A percentile compares a stretch with the other conserved stretches of the same genome.
These are phyloP conservation scores for Emydocephalus ijimae DNA, from an alignment of 2,113 vertebrate genomes.

Conservation along the genomic window DNA sequence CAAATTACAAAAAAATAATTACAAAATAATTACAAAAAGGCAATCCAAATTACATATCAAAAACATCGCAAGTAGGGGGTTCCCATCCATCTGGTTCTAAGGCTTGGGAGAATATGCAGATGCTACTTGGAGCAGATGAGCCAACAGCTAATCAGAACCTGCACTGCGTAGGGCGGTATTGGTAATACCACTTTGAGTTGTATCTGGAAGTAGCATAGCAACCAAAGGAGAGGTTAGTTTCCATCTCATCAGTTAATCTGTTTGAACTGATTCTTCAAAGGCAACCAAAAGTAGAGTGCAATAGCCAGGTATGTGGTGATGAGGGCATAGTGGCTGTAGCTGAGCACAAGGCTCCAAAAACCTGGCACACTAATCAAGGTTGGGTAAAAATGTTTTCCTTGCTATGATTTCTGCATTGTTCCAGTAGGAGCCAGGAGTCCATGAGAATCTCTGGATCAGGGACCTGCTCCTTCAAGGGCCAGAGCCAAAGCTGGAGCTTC, in stretches of 20 bases:
- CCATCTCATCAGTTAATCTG: not conserved
- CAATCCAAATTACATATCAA: not conserved
- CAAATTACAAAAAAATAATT: not conserved
- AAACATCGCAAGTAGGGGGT: not conserved
- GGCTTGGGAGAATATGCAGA: not conserved
- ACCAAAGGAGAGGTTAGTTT: not conserved
- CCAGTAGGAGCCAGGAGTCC: not conserved
- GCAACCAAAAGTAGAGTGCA: not conserved
- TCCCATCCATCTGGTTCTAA: not conserved
- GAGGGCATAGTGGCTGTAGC: not conserved
- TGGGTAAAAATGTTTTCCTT: not conserved
- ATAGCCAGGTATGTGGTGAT: not conserved
- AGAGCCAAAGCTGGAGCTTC: not conserved
- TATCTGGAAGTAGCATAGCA: not conserved
- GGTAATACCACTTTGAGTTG: not conserved
- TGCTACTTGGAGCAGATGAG: not conserved
- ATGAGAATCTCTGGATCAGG: not conserved
- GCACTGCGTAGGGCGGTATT: not conserved
- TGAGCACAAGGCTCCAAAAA: not conserved
- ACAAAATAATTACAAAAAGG: not conserved
- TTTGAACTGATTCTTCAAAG: not conserved
- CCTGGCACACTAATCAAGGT: not conserved
- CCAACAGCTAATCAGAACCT: not conserved
- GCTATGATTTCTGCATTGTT: not conserved
- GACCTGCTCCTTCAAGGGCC: not conserved